These are phyloP conservation scores for Mesochorus sp. DNA, from an alignment of 2,888 invertebrate species.

Conservation along the genomic window DNA sequence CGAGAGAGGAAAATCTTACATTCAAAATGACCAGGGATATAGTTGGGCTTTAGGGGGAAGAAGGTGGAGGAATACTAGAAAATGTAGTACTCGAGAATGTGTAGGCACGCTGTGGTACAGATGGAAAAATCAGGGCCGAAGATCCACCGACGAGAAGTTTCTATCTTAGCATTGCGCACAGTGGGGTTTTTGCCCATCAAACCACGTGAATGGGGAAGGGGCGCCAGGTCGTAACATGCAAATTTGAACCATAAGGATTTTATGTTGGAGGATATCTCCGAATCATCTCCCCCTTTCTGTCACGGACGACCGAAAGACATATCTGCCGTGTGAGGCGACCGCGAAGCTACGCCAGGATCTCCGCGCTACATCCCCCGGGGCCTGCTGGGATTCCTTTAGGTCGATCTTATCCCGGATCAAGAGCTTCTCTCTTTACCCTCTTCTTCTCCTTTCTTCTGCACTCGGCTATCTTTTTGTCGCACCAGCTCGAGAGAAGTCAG, in stretches of 20 bases:
- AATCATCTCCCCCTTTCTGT: conserved; percentile 76
- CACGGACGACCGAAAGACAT: conserved; percentile 57
- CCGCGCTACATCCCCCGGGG: conserved; percentile 44
- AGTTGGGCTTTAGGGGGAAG: conserved; percentile 66
- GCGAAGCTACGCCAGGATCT: conserved; percentile 16
- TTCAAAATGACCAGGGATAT: conserved; percentile 78
- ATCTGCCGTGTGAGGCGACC: conserved; percentile 51
- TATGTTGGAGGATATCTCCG: conserved; percentile 81
- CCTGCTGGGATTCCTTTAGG: conserved; percentile 67
- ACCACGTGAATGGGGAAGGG: conserved; percentile 64
- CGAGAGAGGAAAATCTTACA: conserved; percentile 74
- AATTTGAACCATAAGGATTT: conserved; percentile 82
- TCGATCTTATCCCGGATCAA: conserved; percentile 78
- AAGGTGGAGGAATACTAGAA: conserved; percentile 28
- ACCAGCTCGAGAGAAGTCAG: conserved; percentile 10
- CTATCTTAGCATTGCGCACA: not conserved
- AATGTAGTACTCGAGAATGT: conserved; percentile 29
- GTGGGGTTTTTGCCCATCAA: conserved; percentile 17
- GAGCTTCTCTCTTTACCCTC: conserved; percentile 67
- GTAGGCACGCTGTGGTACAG: not conserved
- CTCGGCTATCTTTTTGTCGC: conserved; percentile 50
- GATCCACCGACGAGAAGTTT: conserved; percentile 11
- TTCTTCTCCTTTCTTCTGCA: conserved; percentile 49
- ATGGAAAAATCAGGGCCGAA: conserved; percentile 20
- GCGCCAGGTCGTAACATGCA: conserved; percentile 80